Conservation (phyloP, 2,113 vertebrate genomes). For the Emydocephalus ijimae region DNA sequence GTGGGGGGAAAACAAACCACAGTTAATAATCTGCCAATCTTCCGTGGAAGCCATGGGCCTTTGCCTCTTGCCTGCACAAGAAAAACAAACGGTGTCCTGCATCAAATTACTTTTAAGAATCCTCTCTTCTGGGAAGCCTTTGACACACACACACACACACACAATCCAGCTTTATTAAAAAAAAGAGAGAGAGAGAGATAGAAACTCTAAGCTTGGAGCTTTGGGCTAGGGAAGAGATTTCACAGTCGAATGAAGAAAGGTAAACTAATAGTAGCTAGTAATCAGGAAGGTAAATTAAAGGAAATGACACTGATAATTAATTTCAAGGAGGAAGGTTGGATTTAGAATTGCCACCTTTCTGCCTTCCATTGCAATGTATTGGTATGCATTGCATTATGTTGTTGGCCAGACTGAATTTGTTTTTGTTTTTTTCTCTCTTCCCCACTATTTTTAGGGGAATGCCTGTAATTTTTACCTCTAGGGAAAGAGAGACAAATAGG, state of each 20-base stretch:
- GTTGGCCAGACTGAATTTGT: neutral
- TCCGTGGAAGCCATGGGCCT: slow-evolving; percentile 38
- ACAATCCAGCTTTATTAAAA: slow-evolving; percentile 35
- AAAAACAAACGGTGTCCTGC: slow-evolving; percentile 45
- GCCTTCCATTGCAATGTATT: neutral
- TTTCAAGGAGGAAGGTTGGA: neutral
- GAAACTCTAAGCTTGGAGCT: slow-evolving; percentile 6
- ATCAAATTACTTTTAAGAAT: slow-evolving; percentile 35
- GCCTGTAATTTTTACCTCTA: no score
- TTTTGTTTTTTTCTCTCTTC: neutral
- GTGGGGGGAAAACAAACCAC: slow-evolving; percentile 30
- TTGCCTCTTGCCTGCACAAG: slow-evolving; percentile 24
- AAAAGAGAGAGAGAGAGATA: neutral
- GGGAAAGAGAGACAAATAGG: no score
- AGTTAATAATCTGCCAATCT: slow-evolving; percentile 5
- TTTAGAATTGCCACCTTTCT: neutral
- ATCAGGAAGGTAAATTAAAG: neutral
- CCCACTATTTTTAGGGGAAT: neutral
- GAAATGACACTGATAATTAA: neutral
- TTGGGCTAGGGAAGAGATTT: neutral
- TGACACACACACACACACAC: accelerated
- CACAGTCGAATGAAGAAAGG: neutral
- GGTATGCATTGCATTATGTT: neutral
- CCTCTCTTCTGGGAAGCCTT: slow-evolving; percentile 47
- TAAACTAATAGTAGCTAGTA: neutral